Percentiles rank a stretch among this genome's conserved stretches.
phyloP scores from a whole-genome alignment of 2,113 vertebrate genomes.

The Scortum barcoo region DNA sequence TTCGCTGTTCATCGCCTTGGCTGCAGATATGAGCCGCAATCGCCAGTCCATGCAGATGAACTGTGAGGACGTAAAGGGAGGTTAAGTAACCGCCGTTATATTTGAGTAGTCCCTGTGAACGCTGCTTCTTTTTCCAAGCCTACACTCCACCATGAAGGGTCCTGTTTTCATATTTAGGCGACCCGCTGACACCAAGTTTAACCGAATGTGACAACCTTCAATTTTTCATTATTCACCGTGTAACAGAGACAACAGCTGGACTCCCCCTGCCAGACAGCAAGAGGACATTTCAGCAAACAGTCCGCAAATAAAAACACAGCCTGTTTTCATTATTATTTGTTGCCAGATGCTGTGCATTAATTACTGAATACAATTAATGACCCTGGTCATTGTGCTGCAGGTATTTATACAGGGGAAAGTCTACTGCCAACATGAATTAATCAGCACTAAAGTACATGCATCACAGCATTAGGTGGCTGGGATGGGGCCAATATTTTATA shows the following conservation, averaged over 20 bases:
- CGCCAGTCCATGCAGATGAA: constrained; percentile 51
- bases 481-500: constrained; percentile 51
- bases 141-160: constrained; percentile 25
- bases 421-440: constrained; percentile 60
- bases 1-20: constrained; percentile 52
- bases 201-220: constrained; percentile 31
- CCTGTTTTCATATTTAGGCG: constrained; percentile 33
- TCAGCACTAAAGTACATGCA: constrained; percentile 47
- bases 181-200: constrained; percentile 48
- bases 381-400: constrained; percentile 58
- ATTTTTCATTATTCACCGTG: constrained; percentile 50
- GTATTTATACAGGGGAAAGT: constrained; percentile 59
- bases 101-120: background rate
- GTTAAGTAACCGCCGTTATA: constrained; percentile 45
- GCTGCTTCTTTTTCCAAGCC: background rate
- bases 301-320: constrained; percentile 38
- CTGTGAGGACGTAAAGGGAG: constrained; percentile 32
- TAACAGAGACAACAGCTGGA: constrained; percentile 27
- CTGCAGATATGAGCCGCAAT: constrained; percentile 45
- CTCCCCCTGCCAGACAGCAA: background rate
- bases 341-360: constrained; percentile 50
- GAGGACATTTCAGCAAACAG: background rate
- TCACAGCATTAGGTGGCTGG: constrained; percentile 31
- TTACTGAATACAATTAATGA: constrained; percentile 69
- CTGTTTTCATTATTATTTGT: constrained; percentile 51